A percentile compares a stretch with the other conserved stretches of the same genome.
These are phyloP conservation scores for Apocheima hispidaria DNA, from an alignment of 2,888 invertebrate species.

Conservation along the genomic window DNA sequence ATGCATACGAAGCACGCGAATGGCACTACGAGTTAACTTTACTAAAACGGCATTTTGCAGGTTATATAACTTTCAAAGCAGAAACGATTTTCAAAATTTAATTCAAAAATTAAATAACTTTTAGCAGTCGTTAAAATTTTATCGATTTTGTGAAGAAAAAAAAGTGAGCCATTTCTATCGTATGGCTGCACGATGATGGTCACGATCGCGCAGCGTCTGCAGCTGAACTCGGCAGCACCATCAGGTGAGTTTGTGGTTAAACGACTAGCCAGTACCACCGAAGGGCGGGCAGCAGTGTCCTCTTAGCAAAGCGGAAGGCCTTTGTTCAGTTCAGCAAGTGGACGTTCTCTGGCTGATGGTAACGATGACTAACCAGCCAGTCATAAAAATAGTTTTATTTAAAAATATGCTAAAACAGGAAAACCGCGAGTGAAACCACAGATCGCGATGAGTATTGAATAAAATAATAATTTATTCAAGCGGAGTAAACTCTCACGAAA, in stretches of 20 bases:
- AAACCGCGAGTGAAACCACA: background rate
- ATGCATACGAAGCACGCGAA: conserved; percentile 38
- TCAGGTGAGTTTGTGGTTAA: no score
- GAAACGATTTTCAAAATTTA: conserved; percentile 7
- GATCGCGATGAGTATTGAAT: background rate
- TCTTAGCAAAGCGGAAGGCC: no score
- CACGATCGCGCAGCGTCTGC: no score
- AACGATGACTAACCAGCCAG: no score
- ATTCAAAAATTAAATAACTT: conserved; percentile 6
- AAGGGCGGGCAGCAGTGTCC: no score
- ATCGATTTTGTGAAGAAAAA: background rate
- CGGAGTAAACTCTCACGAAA: conserved; percentile 4
- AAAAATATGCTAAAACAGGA: background rate
- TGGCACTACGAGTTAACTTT: conserved; percentile 17
- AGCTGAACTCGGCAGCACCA: no score
- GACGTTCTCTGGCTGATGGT: no score
- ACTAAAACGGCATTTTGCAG: conserved; percentile 17
- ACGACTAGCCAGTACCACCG: no score
- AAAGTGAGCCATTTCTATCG: no score
- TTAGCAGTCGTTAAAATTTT: background rate
- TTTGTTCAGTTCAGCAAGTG: no score
- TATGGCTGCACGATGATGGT: no score
- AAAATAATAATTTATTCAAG: conserved; percentile 11
- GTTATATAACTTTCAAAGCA: conserved; percentile 13
- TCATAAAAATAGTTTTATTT: no score